Percentiles rank a stretch among this genome's conserved stretches.
Evolutionary conservation across 2,113 vertebrate genomes (phyloP).

Genomic region (Oryzias curvinotus): DNA sequence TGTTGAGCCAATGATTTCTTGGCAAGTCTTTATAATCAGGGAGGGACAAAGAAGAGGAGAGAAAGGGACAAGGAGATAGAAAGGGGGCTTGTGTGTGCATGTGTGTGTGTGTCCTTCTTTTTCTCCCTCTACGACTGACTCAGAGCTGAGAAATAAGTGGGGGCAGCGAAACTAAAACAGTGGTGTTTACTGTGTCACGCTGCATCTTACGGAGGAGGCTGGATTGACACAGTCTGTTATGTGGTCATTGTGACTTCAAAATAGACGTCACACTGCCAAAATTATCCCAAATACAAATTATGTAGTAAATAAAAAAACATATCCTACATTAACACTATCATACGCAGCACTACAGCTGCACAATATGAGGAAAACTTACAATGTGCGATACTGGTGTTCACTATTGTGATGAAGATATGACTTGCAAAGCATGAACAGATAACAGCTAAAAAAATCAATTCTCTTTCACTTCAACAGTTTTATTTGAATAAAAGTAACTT

Average conservation of each 20-base stretch:
- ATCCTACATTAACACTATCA: no score
- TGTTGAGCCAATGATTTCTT: conserved; percentile 73
- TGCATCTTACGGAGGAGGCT: conserved; percentile 31
- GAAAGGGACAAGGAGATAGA: conserved; percentile 55
- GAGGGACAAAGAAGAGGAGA: conserved; percentile 55
- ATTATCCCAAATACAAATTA: background rate
- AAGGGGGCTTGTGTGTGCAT: conserved; percentile 18
- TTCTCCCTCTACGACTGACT: conserved; percentile 33
- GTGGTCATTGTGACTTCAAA: background rate
- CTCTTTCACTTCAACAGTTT: no score
- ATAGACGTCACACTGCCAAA: background rate
- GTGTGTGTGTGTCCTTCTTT: conserved; percentile 21
- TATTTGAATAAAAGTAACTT: no score
- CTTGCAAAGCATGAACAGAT: no score
- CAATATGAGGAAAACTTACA: no score
- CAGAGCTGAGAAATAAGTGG: conserved; percentile 49
- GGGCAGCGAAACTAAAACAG: conserved; percentile 49
- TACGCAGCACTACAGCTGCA: no score
- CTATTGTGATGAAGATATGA: no score
- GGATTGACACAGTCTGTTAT: background rate
- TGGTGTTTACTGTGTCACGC: conserved; percentile 39
- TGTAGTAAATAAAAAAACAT: background rate
- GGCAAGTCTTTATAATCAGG: conserved; percentile 63
- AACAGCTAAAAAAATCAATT: no score
- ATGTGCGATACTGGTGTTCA: no score